Evolutionary conservation across 1,140 invertebrate genomes (phyloP).

Genomic region (Drosophila biarmipes): DNA sequence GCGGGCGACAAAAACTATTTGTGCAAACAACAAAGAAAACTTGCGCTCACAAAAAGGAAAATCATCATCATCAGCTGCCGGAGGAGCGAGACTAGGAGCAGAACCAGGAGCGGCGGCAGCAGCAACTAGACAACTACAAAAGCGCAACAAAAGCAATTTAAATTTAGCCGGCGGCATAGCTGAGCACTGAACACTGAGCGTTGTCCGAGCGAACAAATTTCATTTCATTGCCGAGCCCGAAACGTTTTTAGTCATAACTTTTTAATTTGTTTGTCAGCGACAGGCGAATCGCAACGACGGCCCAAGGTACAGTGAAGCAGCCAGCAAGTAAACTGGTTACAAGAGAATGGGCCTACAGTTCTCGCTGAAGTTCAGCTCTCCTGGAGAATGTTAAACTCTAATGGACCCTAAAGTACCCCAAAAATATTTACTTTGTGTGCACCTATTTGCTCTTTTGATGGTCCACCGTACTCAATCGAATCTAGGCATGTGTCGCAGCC

Average conservation of each 20-base stretch:
- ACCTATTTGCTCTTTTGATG: not conserved
- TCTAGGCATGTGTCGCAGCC: not conserved
- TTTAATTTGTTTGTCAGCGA: constrained; percentile 80
- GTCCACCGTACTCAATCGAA: not conserved
- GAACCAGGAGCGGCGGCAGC: constrained; percentile 30
- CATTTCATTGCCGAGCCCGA: constrained; percentile 62
- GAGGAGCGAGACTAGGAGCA: constrained; percentile 6
- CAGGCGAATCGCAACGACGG: constrained; percentile 29
- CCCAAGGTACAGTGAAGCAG: not conserved
- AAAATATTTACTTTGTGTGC: too few species aligned
- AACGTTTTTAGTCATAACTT: constrained; percentile 79
- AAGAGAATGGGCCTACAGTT: not conserved
- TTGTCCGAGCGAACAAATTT: constrained; percentile 67
- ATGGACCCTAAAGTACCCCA: not conserved
- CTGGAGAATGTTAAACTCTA: not conserved
- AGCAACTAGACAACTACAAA: constrained; percentile 71
- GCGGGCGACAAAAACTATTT: constrained; percentile 76
- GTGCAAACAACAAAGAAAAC: constrained; percentile 82
- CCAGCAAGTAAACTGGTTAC: not conserved
- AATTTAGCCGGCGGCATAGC: constrained; percentile 69
- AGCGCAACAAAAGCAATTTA: constrained; percentile 82
- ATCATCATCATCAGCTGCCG: constrained; percentile 65
- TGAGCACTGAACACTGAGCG: constrained; percentile 28
- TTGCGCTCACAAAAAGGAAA: constrained; percentile 74
- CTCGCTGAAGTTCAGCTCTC: not conserved